A percentile compares a stretch with the other conserved stretches of the same genome.
Evolutionary conservation across 2,797 vertebrate genomes (phyloP).

Genomic region (Limosa lapponica): DNA sequence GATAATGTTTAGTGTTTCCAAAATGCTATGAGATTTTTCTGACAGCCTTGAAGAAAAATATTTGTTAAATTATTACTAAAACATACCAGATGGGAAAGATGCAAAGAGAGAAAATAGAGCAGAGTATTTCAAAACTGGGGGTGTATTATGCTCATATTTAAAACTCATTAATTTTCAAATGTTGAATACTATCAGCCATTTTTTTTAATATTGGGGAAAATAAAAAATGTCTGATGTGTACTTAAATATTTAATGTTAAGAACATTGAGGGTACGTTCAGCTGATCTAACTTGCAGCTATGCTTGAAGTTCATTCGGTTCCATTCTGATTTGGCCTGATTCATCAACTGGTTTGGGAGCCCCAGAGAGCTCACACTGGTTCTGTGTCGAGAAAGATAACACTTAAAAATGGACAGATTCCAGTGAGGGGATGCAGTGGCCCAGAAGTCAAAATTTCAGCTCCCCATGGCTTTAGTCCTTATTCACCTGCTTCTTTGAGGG

Average conservation of each 20-base stretch:
- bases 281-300: not conserved
- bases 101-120: constrained; percentile 16
- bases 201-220: not conserved
- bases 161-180: constrained; percentile 24
- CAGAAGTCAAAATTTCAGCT: not conserved
- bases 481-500: not conserved
- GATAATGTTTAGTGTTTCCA: constrained; percentile 22
- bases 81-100: constrained; percentile 39
- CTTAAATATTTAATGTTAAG: not conserved
- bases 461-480: not conserved
- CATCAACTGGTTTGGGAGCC: not conserved
- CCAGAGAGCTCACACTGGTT: not conserved
- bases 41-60: constrained; percentile 46
- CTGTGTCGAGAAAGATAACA: not conserved
- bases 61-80: constrained; percentile 22
- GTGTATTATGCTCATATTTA: not conserved
- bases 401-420: not conserved
- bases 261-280: not conserved
- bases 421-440: not conserved
- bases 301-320: not conserved
- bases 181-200: not conserved
- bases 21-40: constrained; percentile 18
- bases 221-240: not conserved
- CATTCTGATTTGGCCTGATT: not conserved
- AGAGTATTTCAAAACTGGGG: constrained; percentile 27